phyloP scores from a whole-genome alignment of 1,140 invertebrate genomes.

The Maconellicoccus hirsutus region DNA sequence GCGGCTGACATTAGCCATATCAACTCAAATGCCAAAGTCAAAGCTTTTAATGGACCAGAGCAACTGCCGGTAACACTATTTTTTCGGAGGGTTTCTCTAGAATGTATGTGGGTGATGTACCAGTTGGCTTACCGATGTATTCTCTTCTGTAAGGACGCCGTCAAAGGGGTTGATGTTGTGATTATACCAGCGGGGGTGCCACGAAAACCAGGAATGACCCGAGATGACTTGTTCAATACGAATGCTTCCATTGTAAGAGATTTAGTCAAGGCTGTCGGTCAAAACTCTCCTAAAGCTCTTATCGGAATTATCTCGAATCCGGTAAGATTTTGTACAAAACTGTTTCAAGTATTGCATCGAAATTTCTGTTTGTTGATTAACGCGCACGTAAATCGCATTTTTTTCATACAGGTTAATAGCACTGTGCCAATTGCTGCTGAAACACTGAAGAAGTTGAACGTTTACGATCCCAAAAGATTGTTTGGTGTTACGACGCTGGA shows the following conservation, averaged over 20 bases:
- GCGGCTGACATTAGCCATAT: slow-evolving; percentile 97
- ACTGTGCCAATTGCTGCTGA: slow-evolving; percentile 95
- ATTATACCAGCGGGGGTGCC: slow-evolving; percentile 97
- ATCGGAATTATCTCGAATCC: slow-evolving; percentile 96
- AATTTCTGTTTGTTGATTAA: neutral
- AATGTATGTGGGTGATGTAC: too few relatives aligned
- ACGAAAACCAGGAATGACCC: slow-evolving; percentile 88
- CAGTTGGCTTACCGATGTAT: too few relatives aligned
- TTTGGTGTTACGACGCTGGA: slow-evolving; percentile 97
- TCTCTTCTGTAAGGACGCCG: slow-evolving; percentile 41
- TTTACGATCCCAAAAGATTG: slow-evolving; percentile 79
- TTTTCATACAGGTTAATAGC: slow-evolving; percentile 63
- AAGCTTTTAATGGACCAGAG: slow-evolving; percentile 65
- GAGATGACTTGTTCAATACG: slow-evolving; percentile 96
- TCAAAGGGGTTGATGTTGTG: slow-evolving; percentile 67
- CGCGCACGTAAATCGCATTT: too few relatives aligned
- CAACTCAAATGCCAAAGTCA: slow-evolving; percentile 73
- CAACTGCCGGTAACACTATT: slow-evolving; percentile 56
- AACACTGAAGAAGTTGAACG: slow-evolving; percentile 78
- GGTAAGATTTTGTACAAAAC: slow-evolving; percentile 44
- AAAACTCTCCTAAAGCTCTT: slow-evolving; percentile 82
- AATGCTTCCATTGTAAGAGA: slow-evolving; percentile 96
- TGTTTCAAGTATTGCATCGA: neutral
- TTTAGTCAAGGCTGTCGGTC: slow-evolving; percentile 63
- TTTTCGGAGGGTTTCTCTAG: neutral